Base-by-base conservation (phyloP, 1,140 invertebrate species). In the Meloidogyne floridensis region DNA sequence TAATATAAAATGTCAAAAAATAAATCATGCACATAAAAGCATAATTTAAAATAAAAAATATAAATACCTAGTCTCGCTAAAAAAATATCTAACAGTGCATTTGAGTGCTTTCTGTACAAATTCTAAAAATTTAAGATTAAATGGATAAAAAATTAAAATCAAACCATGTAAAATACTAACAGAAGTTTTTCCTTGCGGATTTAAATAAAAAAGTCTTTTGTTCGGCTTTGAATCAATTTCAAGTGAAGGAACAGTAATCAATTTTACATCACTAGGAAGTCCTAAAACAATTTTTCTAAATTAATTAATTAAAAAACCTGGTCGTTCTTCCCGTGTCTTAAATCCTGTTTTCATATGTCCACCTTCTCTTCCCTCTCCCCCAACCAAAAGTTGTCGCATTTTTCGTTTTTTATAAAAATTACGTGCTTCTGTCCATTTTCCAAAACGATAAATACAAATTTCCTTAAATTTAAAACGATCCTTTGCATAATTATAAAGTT, bases 91-190 rank as follows among this genome's bases (percentile, higher is more conserved):
- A 54, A 86, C 83, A n/a, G 81, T 72, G 54, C 80, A 75, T 72
- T 87, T 87, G 9, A 87, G 79, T 5, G 88, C 83, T 70, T 87
- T 87, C 70, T 87, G 86, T 47, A 86, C 84, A 79, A 84, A 87
- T 70, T 87, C 86, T 79, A 32, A 65, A 65, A 79, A 32, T 78
- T 71, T 32, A 72, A 11, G 71, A 42, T 47, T 54, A 18, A 32
- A 32, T 32, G 32, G 32, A 32, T 32, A 32, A 1, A 7, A 32
- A 72, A 47, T 32, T 4, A 78, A 65, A 77, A 18, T 32, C 56
- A 70, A 32, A 79, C 77, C 77, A 75, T 87, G 86, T n/a, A 87
- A 69, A 81, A 87, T 82, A 56, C 78, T 78, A 47, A 87, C 83
- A 10, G 86, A 84, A 10, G 84, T 87, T 59, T 88, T 87, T 15